These are phyloP conservation scores for Mohoua ochrocephala DNA, from an alignment of 2,113 vertebrate genomes.

Conservation along the genomic window DNA sequence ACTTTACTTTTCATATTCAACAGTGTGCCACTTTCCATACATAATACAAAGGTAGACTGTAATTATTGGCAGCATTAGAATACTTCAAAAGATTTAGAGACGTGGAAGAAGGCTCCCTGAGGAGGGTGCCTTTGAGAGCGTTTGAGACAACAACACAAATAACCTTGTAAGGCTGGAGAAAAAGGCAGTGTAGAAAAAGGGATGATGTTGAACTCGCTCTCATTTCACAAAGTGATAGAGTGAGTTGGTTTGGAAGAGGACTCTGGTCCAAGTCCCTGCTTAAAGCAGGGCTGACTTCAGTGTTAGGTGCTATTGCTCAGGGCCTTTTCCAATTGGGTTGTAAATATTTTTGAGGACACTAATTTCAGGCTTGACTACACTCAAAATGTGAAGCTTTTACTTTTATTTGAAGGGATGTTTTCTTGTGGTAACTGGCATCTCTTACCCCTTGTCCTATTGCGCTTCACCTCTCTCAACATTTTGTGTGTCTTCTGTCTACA, in stretches of 20 bases:
- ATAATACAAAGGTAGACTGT: background rate
- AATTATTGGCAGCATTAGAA: constrained; percentile 2
- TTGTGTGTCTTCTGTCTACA: background rate
- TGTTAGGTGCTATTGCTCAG: background rate
- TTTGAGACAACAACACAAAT: constrained; percentile 1
- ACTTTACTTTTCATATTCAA: constrained; percentile 48
- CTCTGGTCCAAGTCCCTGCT: background rate
- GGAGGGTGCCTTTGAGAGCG: background rate
- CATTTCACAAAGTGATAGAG: background rate
- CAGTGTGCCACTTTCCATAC: background rate
- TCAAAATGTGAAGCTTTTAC: background rate
- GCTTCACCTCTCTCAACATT: background rate
- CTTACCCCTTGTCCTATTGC: background rate
- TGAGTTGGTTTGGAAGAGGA: background rate
- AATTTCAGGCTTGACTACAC: background rate
- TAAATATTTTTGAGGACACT: background rate
- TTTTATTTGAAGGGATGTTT: background rate
- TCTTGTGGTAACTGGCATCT: background rate
- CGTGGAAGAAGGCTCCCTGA: background rate
- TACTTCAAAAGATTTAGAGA: constrained; percentile 32
- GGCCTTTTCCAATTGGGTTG: background rate
- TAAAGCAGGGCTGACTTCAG: background rate
- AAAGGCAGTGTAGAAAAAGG: background rate
- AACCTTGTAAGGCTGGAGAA: background rate
- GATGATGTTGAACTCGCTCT: background rate